Base-by-base conservation (phyloP, 2,888 invertebrate species). In the Trileptium ribeirensis region DNA sequence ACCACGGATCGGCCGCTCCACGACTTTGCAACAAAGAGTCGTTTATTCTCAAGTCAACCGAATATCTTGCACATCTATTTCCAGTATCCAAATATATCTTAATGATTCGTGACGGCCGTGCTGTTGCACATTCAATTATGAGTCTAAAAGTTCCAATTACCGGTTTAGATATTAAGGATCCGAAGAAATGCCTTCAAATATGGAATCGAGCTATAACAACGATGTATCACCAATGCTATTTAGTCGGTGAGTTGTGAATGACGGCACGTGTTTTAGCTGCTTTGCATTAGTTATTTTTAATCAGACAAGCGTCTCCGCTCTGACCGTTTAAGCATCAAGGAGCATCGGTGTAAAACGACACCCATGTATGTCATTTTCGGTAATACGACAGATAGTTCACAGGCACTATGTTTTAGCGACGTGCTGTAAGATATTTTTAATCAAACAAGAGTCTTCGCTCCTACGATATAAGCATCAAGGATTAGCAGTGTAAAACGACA, bases 11-110 rank as follows among this genome's bases (percentile, higher is more conserved):
- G 36, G 70, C 80, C 29, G 80, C 80, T 15, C 93, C 94, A 83
- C 92, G 97, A 79, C 92, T 98, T 84, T 99, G 99, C 91, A 99
- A 99, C 92, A 99, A 99, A 91, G 99, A 99, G 91, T 99, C 99
- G 79, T 93, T 99, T 85, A 97, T 97, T 82, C 92, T 99, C 85
- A 97, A 97, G 91, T 96, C 96, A 92, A 96, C 96, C 88, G 93
- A 94, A 80, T 98, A 95, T 90, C 93, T 99, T 86, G 92, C 94
- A 84, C 94, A 95, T 89, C 91, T 99, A 83, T 99, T 99, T 91
- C 98, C 99, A 74, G 96, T 96, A 89, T 94, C 97, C 82, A 97
- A 97, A 91, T 99, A 97, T 90, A 92, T 99, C 86, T 95, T 98
- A 90, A 97, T 98, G 96, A 93, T 98, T 86, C 93, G 99, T 84